phyloP scores from a whole-genome alignment of 2,797 vertebrate species.

The Galaxias olidus region DNA sequence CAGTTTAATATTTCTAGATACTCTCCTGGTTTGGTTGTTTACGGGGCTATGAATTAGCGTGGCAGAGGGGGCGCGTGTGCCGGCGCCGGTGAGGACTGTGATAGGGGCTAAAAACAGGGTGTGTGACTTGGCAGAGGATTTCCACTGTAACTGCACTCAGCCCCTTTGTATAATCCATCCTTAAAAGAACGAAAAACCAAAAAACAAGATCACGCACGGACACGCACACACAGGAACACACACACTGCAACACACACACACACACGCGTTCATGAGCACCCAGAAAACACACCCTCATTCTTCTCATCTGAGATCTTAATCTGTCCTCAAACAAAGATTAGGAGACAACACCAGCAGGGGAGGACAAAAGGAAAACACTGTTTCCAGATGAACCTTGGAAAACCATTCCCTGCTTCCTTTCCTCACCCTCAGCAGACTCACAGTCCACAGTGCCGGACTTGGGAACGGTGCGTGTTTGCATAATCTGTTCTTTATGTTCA shows the following conservation, averaged over 20 bases:
- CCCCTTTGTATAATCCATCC: slow-evolving; percentile 2
- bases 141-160: slow-evolving; percentile 2
- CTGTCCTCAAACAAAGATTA: background rate
- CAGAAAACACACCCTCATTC: background rate
- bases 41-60: too few relatives aligned
- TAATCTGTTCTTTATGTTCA: too few relatives aligned
- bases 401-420: slow-evolving; percentile 6
- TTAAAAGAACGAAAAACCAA: too few relatives aligned
- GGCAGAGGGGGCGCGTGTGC: too few relatives aligned
- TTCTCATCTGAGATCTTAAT: background rate
- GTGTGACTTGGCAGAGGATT: background rate
- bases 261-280: background rate
- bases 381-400: background rate
- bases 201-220: background rate
- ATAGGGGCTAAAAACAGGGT: background rate
- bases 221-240: background rate
- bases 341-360: background rate
- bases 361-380: background rate
- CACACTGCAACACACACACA: background rate
- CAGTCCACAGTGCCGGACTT: background rate
- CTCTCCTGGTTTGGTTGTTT: background rate
- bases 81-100: too few relatives aligned
- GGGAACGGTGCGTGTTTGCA: too few relatives aligned
- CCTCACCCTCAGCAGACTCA: background rate
- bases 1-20: too few relatives aligned